Evolutionary conservation across 2,113 vertebrate species (phyloP).

Genomic region (Tachycineta bicolor): DNA sequence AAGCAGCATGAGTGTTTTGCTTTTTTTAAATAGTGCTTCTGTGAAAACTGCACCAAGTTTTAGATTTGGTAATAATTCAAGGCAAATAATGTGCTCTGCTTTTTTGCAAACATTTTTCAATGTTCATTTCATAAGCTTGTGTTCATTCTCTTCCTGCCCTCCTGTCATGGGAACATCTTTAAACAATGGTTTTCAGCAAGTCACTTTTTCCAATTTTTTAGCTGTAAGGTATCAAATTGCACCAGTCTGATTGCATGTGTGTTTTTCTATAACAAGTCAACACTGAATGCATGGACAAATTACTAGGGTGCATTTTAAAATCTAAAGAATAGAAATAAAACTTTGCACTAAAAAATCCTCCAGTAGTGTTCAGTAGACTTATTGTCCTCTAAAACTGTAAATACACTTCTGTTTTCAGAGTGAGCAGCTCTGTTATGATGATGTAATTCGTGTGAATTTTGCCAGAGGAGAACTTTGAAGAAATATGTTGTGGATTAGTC

Average conservation of each 20-base stretch:
- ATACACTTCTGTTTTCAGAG: constrained; percentile 12
- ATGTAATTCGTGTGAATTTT: neutral
- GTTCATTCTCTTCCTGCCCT: neutral
- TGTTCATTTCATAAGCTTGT: neutral
- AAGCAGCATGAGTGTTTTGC: constrained; percentile 26
- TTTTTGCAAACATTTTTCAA: neutral
- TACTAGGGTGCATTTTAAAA: neutral
- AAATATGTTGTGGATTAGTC: constrained; percentile 23
- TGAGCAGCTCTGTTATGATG: neutral
- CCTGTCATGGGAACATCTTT: constrained; percentile 40
- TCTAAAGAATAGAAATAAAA: neutral
- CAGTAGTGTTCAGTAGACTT: neutral
- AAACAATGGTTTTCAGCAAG: constrained; percentile 59
- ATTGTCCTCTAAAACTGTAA: neutral
- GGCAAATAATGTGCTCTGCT: neutral
- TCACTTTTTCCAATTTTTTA: neutral
- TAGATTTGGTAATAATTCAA: neutral
- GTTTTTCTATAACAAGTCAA: constrained; percentile 51
- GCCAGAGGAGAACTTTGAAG: neutral
- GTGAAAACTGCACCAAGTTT: neutral
- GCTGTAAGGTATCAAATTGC: constrained; percentile 39
- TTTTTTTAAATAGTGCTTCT: neutral
- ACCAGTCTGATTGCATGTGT: neutral
- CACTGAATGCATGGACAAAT: neutral
- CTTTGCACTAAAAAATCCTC: neutral